Evolutionary conservation across 1,140 invertebrate species (phyloP).

Genomic region (Dryas iulia): DNA sequence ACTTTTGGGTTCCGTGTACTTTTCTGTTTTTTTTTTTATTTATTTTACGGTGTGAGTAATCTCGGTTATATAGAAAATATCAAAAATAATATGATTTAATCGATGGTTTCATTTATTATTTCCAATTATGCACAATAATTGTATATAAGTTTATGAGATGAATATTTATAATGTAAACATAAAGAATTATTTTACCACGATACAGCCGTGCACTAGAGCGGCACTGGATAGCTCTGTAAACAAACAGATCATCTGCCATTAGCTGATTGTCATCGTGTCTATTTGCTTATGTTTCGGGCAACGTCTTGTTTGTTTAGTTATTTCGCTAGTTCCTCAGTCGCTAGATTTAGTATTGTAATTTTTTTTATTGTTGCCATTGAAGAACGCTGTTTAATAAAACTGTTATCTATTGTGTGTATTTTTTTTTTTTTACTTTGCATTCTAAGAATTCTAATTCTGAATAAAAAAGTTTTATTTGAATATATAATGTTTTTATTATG

Average conservation of each 20-base stretch:
- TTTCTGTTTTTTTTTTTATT: too few relatives aligned
- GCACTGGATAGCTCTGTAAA: conserved; percentile 51
- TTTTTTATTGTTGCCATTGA: neutral
- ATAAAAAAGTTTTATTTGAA: too few relatives aligned
- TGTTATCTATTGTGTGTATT: neutral
- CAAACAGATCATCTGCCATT: conserved; percentile 57
- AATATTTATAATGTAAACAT: neutral
- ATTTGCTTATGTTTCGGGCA: conserved; percentile 19
- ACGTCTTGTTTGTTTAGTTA: conserved; percentile 17
- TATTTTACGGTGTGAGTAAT: too few relatives aligned
- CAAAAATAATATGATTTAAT: neutral
- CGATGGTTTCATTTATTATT: neutral
- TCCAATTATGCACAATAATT: neutral
- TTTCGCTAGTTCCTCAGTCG: neutral
- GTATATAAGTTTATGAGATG: neutral
- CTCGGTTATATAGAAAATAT: too few relatives aligned
- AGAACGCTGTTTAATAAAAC: too few relatives aligned
- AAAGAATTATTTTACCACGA: conserved; percentile 1
- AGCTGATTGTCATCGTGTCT: conserved; percentile 47
- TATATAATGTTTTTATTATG: too few relatives aligned
- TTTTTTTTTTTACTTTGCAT: conserved; percentile 7
- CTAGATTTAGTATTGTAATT: neutral
- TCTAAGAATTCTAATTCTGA: too few relatives aligned
- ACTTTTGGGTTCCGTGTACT: too few relatives aligned
- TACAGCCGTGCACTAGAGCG: conserved; percentile 8